Base-by-base conservation (phyloP, 2,797 vertebrate species). In the Silurus aristotelis region DNA sequence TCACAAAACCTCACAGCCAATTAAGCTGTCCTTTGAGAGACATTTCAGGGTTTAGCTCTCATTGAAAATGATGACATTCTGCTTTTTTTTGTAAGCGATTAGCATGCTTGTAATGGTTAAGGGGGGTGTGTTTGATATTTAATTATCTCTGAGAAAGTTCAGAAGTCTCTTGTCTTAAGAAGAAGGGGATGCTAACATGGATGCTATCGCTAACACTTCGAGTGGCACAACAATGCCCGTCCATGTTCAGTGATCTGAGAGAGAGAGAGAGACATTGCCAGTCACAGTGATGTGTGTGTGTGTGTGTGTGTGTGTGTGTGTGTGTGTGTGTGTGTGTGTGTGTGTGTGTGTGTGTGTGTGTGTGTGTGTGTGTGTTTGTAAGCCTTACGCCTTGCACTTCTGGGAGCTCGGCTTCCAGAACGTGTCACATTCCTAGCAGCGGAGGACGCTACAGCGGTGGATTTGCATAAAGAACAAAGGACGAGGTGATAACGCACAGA, bases 381-480 rank as follows among this genome's bases (percentile, higher is more conserved):
- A 70, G 83, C 85, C 83, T 64, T 76, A 75, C 63, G 38, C 80
- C 43, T 85, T 89, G 89, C 87, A 90, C 89, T 83, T 80, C 73
- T 77, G 85, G 85, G 85, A 90, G 90, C 90, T 91, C 89, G 87
- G 90, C 87, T 88, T 89, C 67, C 87, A 83, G 79, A 83, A 88
- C 85, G 67, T 48, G 48, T 86, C 78, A 91, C 93, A 94, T 94
- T 95, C 93, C 93, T 92, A 93, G 92, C 92, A 89, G 89, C 85
- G 92, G 91, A 90, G 89, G 90, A 91, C 87, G 87, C 90, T 91
- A 90, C 91, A 19, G 90, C 81, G 73, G 89, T 86, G 89, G 84
- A 95, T 95, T 94, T 92, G 91, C 94, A 95, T 95, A 93, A 85
- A 91, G 94, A 95, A 95, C 94, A 95, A 96, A 95, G 94, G 92